Conservation (phyloP, 1,140 invertebrate species). For the Wiebesia pumilae region DNA sequence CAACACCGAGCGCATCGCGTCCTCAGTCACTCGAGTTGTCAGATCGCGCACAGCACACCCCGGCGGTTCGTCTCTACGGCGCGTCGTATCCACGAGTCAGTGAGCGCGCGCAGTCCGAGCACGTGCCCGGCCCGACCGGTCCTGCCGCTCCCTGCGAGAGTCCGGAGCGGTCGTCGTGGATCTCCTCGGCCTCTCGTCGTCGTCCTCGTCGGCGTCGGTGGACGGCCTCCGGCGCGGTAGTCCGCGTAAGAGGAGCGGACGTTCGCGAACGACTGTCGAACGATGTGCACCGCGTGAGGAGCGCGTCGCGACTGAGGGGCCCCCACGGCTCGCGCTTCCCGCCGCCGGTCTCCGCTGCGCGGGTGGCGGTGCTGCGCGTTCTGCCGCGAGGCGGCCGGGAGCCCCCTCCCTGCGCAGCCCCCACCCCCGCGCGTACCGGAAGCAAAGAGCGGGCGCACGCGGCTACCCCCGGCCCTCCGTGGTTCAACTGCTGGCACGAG, state of each 20-base stretch:
- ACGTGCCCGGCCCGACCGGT: slow-evolving; percentile 49
- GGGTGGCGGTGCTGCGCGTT: slow-evolving; percentile 48
- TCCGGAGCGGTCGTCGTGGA: background rate
- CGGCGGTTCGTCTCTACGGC: too few relatives aligned
- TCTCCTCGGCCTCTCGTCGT: background rate
- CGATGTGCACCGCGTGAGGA: slow-evolving; percentile 73
- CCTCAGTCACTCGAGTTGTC: slow-evolving; percentile 20
- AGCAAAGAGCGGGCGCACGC: slow-evolving; percentile 52
- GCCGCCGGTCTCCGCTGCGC: slow-evolving; percentile 49
- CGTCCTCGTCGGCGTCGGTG: background rate
- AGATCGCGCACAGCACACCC: slow-evolving; percentile 14
- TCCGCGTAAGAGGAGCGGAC: slow-evolving; percentile 37
- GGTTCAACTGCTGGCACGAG: background rate
- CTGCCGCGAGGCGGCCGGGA: slow-evolving; percentile 22
- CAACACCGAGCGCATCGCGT: slow-evolving; percentile 8
- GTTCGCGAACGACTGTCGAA: slow-evolving; percentile 51
- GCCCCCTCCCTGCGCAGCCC: background rate
- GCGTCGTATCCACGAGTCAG: too few relatives aligned
- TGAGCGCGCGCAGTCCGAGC: slow-evolving; percentile 16
- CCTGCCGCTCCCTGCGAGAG: slow-evolving; percentile 6
- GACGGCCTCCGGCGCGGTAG: background rate
- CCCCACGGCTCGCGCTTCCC: slow-evolving; percentile 55
- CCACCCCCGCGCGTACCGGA: background rate
- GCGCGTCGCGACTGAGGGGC: slow-evolving; percentile 74
- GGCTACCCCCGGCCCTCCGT: background rate